A percentile compares a stretch with the other conserved stretches of the same genome.
phyloP scores from a whole-genome alignment of 2,888 invertebrate species.

The Philopedon plagiatum region DNA sequence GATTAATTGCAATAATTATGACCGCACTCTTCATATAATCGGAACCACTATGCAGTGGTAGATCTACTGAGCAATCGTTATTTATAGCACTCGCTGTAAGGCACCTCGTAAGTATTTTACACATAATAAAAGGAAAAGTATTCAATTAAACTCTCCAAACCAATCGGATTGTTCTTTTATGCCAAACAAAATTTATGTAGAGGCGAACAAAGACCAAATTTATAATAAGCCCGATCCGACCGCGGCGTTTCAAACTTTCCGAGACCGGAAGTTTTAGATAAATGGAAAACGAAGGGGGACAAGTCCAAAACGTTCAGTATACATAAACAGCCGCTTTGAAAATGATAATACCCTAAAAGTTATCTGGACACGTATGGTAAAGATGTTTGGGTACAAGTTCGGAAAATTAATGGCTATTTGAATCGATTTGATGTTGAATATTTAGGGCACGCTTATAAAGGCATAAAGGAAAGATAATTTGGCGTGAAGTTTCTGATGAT shows the following conservation, averaged over 20 bases:
- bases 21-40: too few species aligned
- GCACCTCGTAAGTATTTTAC: too few species aligned
- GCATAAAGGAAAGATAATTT: neutral
- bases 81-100: too few species aligned
- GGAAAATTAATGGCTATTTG: constrained; percentile 36
- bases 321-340: constrained; percentile 39
- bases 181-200: constrained; percentile 29
- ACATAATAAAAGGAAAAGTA: too few species aligned
- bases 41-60: too few species aligned
- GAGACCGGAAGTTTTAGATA: constrained; percentile 43
- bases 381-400: constrained; percentile 35
- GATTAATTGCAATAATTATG: too few species aligned
- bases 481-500: too few species aligned
- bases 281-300: constrained; percentile 37
- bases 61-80: too few species aligned
- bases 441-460: neutral
- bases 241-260: constrained; percentile 31
- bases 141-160: neutral
- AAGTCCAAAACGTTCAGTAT: constrained; percentile 32
- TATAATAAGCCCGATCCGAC: constrained; percentile 34
- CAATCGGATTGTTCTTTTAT: neutral
- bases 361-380: constrained; percentile 43
- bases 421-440: constrained; percentile 32
- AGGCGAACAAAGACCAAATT: constrained; percentile 40
- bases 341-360: constrained; percentile 42